Evolutionary conservation across 2,797 vertebrate species (phyloP).

Genomic region (Emys orbicularis): DNA sequence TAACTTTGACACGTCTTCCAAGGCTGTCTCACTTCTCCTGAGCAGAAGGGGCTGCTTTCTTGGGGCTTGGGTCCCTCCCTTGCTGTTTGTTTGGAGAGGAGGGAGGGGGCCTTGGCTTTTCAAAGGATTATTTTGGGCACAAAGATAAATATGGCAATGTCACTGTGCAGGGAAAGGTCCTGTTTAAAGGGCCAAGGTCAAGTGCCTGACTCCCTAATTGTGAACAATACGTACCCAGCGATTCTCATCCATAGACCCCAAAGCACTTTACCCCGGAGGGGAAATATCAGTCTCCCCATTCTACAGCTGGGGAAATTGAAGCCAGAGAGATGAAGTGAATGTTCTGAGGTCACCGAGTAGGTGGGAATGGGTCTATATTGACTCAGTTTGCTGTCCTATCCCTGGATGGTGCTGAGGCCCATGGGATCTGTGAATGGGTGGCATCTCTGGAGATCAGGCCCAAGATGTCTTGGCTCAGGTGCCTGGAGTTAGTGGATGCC

Average conservation of each 20-base stretch:
- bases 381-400: neutral
- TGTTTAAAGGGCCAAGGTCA: neutral
- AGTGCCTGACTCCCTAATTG: neutral
- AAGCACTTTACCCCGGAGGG: neutral
- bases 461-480: neutral
- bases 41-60: neutral
- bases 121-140: neutral
- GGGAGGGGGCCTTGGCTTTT: neutral
- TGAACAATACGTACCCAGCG: neutral
- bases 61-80: fast-evolving
- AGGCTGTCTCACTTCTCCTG: neutral
- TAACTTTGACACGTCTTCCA: neutral
- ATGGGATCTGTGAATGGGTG: neutral
- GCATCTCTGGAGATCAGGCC: neutral
- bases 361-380: neutral
- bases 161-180: fast-evolving
- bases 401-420: neutral
- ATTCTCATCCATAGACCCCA: neutral
- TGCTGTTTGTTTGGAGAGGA: neutral
- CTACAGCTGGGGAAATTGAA: fast-evolving
- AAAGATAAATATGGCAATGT: neutral
- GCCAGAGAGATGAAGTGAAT: neutral
- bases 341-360: neutral
- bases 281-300: neutral
- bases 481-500: neutral